Percentiles rank a stretch among this genome's conserved stretches.
phyloP scores from a whole-genome alignment of 2,888 invertebrate genomes.

The Parnassius mnemosyne region DNA sequence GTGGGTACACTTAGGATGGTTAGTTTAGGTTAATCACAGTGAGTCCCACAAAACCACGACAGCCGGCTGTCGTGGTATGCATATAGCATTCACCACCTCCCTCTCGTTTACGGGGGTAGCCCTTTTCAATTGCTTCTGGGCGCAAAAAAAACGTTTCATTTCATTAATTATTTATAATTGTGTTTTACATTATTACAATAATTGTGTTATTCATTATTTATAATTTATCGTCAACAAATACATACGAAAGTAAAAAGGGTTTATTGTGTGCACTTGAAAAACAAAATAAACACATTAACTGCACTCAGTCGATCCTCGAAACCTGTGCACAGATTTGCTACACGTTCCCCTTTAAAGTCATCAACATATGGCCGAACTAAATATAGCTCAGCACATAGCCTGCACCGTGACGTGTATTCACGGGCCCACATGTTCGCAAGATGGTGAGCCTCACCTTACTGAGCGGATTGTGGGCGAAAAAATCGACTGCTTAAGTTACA shows the following conservation, averaged over 20 bases:
- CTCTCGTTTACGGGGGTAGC: no score
- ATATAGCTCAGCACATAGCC: slow-evolving; percentile 58
- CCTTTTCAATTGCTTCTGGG: no score
- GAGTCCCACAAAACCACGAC: no score
- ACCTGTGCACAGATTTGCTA: slow-evolving; percentile 34
- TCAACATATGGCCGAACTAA: slow-evolving; percentile 72
- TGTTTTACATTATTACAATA: no score
- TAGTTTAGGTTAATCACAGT: no score
- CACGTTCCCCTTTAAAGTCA: slow-evolving; percentile 50
- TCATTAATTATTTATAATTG: no score
- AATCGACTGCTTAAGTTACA: slow-evolving; percentile 71
- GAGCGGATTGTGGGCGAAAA: slow-evolving; percentile 69
- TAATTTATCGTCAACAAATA: no score
- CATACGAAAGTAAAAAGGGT: slow-evolving; percentile 26
- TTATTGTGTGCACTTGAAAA: slow-evolving; percentile 16
- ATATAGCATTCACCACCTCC: no score
- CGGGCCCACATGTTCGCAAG: slow-evolving; percentile 73
- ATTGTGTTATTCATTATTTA: no score
- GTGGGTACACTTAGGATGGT: no score
- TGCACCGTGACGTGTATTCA: slow-evolving; percentile 48
- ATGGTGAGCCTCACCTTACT: slow-evolving; percentile 67
- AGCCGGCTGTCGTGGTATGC: no score
- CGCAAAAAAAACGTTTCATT: no score
- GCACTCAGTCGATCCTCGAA: slow-evolving; percentile 37
- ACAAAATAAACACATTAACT: slow-evolving; percentile 41